A percentile compares a stretch with the other conserved stretches of the same genome.
Conservation (phyloP, 2,797 vertebrate genomes). For the Halcyon chelicuti region DNA sequence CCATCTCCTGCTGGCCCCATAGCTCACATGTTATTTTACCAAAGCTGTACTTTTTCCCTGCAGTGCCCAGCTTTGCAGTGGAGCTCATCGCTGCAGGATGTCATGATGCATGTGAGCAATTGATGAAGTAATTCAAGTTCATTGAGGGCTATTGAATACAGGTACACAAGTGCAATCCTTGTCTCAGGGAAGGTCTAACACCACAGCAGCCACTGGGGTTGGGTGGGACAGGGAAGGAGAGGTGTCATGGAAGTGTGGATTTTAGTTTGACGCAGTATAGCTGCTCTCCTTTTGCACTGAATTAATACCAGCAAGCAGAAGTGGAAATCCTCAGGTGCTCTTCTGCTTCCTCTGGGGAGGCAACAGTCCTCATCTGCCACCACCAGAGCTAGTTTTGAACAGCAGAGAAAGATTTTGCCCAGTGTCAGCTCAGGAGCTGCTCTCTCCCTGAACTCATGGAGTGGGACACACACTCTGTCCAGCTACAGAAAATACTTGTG, state of each 20-base stretch:
- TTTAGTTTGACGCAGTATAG: not conserved
- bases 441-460: not conserved
- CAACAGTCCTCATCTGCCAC: not conserved
- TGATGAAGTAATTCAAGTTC: not conserved
- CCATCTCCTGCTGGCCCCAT: not conserved
- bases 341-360: not conserved
- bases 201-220: not conserved
- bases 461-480: not conserved
- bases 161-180: not conserved
- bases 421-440: not conserved
- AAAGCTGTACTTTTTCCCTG: not conserved
- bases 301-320: not conserved
- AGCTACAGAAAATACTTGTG: not conserved
- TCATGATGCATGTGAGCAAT: not conserved
- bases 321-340: not conserved
- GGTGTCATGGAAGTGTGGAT: not conserved
- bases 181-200: not conserved
- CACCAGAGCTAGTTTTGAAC: not conserved
- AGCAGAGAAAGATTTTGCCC: not conserved
- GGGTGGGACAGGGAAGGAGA: not conserved
- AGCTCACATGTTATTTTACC: not conserved
- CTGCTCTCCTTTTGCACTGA: not conserved
- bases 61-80: not conserved
- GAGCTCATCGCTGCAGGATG: fast-evolving
- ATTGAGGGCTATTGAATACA: not conserved